phyloP scores from a whole-genome alignment of 2,888 invertebrate species.

The Teleiodes luculella region DNA sequence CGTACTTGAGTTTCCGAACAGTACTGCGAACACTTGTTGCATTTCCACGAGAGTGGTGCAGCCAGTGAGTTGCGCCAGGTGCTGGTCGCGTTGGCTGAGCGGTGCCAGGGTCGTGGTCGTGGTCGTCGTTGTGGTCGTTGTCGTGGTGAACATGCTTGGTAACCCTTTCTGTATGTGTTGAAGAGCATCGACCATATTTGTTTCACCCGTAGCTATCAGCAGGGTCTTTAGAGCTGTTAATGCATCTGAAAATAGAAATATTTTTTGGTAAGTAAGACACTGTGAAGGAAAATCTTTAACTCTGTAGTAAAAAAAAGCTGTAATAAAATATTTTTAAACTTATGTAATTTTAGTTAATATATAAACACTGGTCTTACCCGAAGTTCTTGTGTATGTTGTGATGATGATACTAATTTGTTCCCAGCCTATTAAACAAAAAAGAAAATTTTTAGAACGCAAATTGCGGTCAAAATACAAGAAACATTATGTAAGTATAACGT shows the following conservation, averaged over 20 bases:
- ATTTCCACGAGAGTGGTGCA: neutral
- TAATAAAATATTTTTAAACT: no score
- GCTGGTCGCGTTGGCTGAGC: constrained; percentile 2
- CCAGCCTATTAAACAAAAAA: neutral
- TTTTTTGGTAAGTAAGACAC: no score
- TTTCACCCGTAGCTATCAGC: neutral
- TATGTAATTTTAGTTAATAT: no score
- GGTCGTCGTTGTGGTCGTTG: neutral
- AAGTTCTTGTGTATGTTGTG: neutral
- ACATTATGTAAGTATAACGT: no score
- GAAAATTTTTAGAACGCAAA: neutral
- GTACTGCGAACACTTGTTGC: neutral
- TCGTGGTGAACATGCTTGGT: constrained; percentile 12
- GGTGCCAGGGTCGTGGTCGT: neutral
- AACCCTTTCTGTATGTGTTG: constrained; percentile 21
- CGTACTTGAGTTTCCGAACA: neutral
- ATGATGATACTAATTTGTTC: neutral
- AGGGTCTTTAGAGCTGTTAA: neutral
- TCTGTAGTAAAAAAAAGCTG: no score
- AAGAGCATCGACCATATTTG: constrained; percentile 16
- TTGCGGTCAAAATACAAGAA: neutral
- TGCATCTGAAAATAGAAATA: neutral
- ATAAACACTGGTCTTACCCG: neutral
- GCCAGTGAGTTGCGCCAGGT: neutral
- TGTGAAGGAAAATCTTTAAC: no score